These are phyloP conservation scores for Cassiopea andromeda DNA, from an alignment of 30 jellyfish, hydroid and myxozoan species.

Conservation along the genomic window DNA sequence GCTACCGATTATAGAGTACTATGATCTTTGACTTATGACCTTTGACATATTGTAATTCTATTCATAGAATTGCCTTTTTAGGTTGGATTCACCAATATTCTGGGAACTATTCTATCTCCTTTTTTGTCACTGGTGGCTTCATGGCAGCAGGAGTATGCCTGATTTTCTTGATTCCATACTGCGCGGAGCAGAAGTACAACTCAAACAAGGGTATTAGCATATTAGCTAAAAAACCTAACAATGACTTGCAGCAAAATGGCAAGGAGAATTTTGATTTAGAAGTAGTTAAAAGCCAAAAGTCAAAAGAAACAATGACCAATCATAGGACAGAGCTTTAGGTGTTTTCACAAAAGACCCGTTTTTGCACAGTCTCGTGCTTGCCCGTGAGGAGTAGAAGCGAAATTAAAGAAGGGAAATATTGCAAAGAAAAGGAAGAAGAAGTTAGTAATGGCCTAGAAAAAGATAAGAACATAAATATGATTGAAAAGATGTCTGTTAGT, in stretches of 20 bases:
- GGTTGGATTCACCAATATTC: conserved; percentile 95
- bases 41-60: too few species aligned
- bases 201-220: conserved; percentile 6
- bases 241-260: not conserved
- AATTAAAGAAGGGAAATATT: conserved; percentile 50
- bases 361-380: conserved; percentile 55
- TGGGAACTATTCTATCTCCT: conserved; percentile 88
- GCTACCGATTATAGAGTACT: too few species aligned
- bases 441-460: not conserved
- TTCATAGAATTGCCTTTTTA: conserved; percentile 3
- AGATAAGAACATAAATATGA: not conserved
- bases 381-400: conserved; percentile 53
- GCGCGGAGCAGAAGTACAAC: conserved; percentile 18
- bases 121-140: conserved; percentile 93
- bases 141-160: conserved; percentile 95
- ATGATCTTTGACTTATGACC: too few species aligned
- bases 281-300: not conserved
- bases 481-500: conserved; percentile 31
- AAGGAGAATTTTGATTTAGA: conserved; percentile 3
- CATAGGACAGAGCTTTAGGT: conserved; percentile 14
- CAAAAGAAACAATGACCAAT: not conserved
- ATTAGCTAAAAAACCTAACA: not conserved
- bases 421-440: conserved; percentile 23
- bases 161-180: conserved; percentile 83
- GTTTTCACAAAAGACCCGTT: conserved; percentile 30